A percentile compares a stretch with the other conserved stretches of the same genome.
These are phyloP conservation scores for Laspeyria flexula DNA, from an alignment of 2,888 invertebrate genomes.

Conservation along the genomic window DNA sequence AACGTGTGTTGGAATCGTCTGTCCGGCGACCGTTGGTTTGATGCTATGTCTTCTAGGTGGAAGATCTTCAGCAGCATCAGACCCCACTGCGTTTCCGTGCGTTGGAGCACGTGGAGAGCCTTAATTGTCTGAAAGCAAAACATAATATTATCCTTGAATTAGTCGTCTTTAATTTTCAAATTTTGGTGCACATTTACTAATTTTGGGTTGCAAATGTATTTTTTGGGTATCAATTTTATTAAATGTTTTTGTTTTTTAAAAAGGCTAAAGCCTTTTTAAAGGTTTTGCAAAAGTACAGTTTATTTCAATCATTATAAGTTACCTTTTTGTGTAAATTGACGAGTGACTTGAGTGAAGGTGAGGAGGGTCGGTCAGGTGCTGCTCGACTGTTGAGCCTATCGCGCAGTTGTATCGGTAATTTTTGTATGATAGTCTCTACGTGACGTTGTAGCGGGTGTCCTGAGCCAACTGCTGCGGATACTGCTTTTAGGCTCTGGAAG, in stretches of 20 bases:
- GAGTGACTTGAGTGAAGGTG: constrained; percentile 93
- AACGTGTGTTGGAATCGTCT: constrained; percentile 89
- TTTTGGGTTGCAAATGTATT: too few relatives aligned
- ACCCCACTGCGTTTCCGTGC: constrained; percentile 98
- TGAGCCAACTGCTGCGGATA: constrained; percentile 90
- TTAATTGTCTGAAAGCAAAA: constrained; percentile 95
- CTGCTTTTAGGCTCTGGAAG: constrained; percentile 93
- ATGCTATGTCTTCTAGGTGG: constrained; percentile 94
- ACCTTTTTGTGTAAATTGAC: constrained; percentile 97
- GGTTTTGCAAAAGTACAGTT: too few relatives aligned
- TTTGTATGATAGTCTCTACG: constrained; percentile 95
- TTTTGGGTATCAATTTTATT: too few relatives aligned
- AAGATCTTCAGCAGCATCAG: constrained; percentile 92
- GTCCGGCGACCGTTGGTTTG: constrained; percentile 88
- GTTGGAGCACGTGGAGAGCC: constrained; percentile 95
- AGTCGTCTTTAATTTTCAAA: too few relatives aligned
- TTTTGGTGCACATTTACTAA: too few relatives aligned
- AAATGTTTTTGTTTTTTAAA: too few relatives aligned
- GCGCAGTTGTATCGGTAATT: constrained; percentile 92
- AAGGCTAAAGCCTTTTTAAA: too few relatives aligned
- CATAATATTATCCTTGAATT: too few relatives aligned
- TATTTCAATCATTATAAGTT: constrained; percentile 16
- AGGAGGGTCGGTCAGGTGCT: constrained; percentile 84
- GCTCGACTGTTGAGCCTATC: constrained; percentile 89
- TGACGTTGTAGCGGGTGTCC: constrained; percentile 91